phyloP scores from a whole-genome alignment of 2,113 vertebrate genomes.

The Poeciliopsis occidentalis region DNA sequence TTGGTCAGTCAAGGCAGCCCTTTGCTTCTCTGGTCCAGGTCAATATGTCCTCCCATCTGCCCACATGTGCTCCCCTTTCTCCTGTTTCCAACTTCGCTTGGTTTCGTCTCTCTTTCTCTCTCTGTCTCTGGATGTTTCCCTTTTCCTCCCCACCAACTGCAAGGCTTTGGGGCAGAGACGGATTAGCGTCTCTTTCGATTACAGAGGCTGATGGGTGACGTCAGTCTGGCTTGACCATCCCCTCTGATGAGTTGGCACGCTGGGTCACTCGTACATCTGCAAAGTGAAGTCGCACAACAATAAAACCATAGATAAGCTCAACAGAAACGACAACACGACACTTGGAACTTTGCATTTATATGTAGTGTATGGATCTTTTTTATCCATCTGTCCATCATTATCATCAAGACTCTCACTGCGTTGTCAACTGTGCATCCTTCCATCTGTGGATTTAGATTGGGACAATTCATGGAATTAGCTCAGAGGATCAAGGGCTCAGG shows the following conservation, averaged over 20 bases:
- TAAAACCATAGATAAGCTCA: not conserved
- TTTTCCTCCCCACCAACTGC: constrained; percentile 46
- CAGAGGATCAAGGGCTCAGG: constrained; percentile 76
- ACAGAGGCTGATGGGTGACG: constrained; percentile 73
- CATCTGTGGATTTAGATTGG: constrained; percentile 77
- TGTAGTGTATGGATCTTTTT: not conserved
- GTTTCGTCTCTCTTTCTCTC: constrained; percentile 35
- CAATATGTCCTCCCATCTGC: constrained; percentile 11
- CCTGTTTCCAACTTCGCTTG: constrained; percentile 39
- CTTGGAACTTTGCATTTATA: constrained; percentile 10
- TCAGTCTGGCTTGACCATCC: constrained; percentile 64
- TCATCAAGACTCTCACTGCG: not conserved
- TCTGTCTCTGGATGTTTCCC: constrained; percentile 32
- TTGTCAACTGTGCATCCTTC: constrained; percentile 35
- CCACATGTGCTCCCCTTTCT: constrained; percentile 22
- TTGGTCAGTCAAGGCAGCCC: constrained; percentile 12
- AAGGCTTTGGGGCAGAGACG: constrained; percentile 77
- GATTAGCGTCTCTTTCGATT: constrained; percentile 84
- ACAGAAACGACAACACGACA: not conserved
- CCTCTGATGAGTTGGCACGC: constrained; percentile 62
- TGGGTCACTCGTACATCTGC: constrained; percentile 47
- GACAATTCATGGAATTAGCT: constrained; percentile 77
- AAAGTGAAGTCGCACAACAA: constrained; percentile 30
- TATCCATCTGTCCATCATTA: not conserved
- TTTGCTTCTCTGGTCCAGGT: constrained; percentile 18